Conservation (phyloP, 2,888 invertebrate species). For the Philonicus albiceps region DNA sequence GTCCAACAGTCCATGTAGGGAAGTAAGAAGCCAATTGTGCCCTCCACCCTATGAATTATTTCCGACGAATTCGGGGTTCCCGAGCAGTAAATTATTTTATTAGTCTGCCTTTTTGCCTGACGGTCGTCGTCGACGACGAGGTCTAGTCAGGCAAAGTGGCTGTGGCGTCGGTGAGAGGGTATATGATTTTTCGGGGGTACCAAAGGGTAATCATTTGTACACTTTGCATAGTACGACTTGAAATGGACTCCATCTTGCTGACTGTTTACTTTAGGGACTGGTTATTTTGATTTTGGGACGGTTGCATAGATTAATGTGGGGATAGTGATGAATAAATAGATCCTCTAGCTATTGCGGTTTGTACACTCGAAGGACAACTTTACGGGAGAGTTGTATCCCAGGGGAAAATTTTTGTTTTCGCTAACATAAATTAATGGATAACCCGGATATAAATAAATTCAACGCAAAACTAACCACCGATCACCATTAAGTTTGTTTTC, state of each 20-base stretch:
- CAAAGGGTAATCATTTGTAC: background rate
- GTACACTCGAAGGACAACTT: background rate
- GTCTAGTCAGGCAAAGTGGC: background rate
- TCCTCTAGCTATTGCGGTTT: background rate
- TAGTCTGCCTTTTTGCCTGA: background rate
- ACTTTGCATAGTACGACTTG: background rate
- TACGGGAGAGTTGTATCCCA: background rate
- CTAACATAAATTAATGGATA: background rate
- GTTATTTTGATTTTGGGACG: background rate
- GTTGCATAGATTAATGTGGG: background rate
- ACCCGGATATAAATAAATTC: background rate
- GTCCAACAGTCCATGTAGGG: background rate
- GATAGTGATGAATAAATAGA: background rate
- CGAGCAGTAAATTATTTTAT: slow-evolving; percentile 16
- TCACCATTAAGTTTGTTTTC: background rate
- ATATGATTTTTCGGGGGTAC: background rate
- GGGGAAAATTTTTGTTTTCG: background rate
- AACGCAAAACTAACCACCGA: background rate
- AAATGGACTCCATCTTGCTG: background rate
- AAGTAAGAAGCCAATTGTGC: background rate
- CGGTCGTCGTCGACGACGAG: background rate
- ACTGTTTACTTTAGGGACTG: background rate
- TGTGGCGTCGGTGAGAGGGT: background rate
- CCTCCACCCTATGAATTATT: background rate
- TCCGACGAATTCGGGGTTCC: background rate